These are phyloP conservation scores for Suricata suricatta DNA, from an alignment of 2,113 vertebrate genomes.

Conservation along the genomic window DNA sequence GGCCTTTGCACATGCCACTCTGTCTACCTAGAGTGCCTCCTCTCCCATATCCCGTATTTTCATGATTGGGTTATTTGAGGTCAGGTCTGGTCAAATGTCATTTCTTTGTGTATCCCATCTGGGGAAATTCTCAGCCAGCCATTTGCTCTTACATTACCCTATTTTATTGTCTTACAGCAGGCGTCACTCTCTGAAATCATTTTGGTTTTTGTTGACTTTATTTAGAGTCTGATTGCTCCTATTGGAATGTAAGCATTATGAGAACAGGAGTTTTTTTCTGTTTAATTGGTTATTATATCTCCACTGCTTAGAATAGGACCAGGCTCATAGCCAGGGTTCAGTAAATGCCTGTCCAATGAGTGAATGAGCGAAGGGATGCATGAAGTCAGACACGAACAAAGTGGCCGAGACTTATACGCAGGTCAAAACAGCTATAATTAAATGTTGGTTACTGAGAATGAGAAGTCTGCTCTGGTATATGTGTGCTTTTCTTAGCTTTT, in stretches of 20 bases:
- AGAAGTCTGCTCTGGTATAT: not conserved
- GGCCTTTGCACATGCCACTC: not conserved
- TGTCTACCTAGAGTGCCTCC: not conserved
- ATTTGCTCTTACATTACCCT: not conserved
- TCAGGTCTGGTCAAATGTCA: not conserved
- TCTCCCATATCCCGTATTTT: not conserved
- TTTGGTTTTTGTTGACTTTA: not conserved
- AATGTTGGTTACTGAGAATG: not conserved
- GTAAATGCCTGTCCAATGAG: not conserved
- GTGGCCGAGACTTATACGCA: not conserved
- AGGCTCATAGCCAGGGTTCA: not conserved
- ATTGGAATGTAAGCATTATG: not conserved
- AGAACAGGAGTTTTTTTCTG: not conserved
- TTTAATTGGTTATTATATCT: not conserved
- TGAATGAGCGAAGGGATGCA: not conserved
- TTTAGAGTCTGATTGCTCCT: not conserved
- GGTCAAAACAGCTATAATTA: not conserved
- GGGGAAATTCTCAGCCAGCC: not conserved
- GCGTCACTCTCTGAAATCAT: not conserved
- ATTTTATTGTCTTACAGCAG: not conserved
- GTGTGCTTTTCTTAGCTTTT: not conserved
- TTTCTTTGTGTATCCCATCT: not conserved
- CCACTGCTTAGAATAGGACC: not conserved
- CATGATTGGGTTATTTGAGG: not conserved
- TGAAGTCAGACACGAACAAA: not conserved